Percentiles rank a stretch among this genome's conserved stretches.
phyloP scores from a whole-genome alignment of 2,888 invertebrate species.

The Lysandra coridon region DNA sequence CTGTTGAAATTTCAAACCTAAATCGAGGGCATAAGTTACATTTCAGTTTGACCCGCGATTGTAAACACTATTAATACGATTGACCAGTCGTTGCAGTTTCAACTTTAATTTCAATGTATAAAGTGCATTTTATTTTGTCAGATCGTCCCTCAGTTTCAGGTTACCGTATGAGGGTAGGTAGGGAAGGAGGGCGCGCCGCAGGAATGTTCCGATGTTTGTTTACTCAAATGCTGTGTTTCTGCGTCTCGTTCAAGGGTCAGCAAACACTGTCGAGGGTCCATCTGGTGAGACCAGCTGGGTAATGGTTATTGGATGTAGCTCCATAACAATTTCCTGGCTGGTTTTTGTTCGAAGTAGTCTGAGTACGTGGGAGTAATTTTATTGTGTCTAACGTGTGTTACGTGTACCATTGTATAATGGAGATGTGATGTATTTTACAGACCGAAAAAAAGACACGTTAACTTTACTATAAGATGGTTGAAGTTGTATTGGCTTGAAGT shows the following conservation, averaged over 20 bases:
- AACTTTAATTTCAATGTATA: neutral
- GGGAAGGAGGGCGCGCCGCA: neutral
- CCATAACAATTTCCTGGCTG: neutral
- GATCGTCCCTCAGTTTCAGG: neutral
- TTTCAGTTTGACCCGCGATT: neutral
- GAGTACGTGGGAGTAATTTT: neutral
- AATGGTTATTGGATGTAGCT: neutral
- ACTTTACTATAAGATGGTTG: too few relatives aligned
- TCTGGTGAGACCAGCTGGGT: neutral
- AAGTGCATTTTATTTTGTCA: neutral
- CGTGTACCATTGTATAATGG: too few relatives aligned
- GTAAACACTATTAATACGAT: neutral
- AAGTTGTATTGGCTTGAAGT: too few relatives aligned
- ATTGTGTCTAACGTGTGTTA: neutral
- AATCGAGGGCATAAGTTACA: neutral
- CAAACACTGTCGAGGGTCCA: neutral
- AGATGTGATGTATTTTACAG: too few relatives aligned
- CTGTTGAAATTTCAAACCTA: neutral
- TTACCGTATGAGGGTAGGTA: constrained; percentile 1
- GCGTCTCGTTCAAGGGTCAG: constrained; percentile 6
- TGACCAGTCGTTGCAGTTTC: neutral
- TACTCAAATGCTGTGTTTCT: constrained; percentile 12
- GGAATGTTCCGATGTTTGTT: constrained; percentile 16
- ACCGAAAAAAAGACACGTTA: too few relatives aligned
- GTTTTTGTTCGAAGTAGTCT: neutral